These are phyloP conservation scores for Gymnopithys bicolor DNA, from an alignment of 2,797 vertebrate species.

Conservation along the genomic window DNA sequence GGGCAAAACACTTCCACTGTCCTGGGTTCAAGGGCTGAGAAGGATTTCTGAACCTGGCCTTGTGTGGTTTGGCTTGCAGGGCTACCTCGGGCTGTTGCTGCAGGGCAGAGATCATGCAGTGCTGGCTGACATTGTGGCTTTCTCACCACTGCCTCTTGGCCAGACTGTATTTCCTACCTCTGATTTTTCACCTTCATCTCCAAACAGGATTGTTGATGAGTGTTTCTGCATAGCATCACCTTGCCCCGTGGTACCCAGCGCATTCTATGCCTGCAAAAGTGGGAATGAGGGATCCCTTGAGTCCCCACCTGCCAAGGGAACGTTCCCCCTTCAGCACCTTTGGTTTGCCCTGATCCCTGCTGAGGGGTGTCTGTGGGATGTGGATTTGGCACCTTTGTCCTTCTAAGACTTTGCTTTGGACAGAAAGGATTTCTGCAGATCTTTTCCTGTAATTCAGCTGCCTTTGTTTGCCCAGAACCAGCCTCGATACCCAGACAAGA, in stretches of 20 bases:
- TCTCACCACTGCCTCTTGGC: background rate
- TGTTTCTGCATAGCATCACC: background rate
- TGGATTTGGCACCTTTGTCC: background rate
- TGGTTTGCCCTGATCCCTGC: background rate
- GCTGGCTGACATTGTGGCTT: background rate
- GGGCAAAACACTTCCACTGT: rapidly evolving
- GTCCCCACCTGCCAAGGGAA: background rate
- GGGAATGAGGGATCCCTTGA: background rate
- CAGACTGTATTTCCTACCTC: background rate
- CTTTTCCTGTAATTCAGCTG: background rate
- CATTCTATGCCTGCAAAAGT: background rate
- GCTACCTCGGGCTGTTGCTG: background rate
- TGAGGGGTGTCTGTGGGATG: background rate
- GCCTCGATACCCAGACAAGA: background rate
- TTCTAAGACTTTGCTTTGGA: background rate
- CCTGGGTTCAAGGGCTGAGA: background rate
- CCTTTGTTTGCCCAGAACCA: background rate
- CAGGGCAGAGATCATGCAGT: background rate
- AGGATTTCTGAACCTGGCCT: background rate
- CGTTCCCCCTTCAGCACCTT: background rate
- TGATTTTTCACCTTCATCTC: background rate
- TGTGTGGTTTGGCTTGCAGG: background rate
- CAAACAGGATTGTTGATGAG: background rate
- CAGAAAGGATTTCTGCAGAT: background rate
- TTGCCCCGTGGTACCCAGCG: rapidly evolving